Evolutionary conservation across 2,888 invertebrate species (phyloP).

Genomic region (Cactoblastis cactorum): DNA sequence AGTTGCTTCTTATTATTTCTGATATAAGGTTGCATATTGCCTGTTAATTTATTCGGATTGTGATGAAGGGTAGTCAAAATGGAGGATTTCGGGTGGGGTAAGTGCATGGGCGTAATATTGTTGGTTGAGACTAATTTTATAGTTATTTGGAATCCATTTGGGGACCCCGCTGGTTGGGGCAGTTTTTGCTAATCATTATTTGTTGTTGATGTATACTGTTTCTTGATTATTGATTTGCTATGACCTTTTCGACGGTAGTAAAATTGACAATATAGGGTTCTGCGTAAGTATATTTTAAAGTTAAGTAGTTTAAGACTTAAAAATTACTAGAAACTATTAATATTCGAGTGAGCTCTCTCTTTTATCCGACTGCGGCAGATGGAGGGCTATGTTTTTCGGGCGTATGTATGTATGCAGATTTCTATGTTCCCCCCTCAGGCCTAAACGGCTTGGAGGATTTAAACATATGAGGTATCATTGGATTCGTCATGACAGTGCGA

Average conservation of each 20-base stretch:
- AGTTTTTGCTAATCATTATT: slow-evolving; percentile 48
- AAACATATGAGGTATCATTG: too few relatives aligned
- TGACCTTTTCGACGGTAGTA: slow-evolving; percentile 22
- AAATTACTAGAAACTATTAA: too few relatives aligned
- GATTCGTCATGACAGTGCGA: too few relatives aligned
- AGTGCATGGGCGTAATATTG: slow-evolving; percentile 60
- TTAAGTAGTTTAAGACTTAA: too few relatives aligned
- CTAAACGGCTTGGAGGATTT: too few relatives aligned
- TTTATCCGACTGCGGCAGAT: too few relatives aligned
- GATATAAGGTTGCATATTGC: slow-evolving; percentile 24
- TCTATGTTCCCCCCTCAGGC: too few relatives aligned
- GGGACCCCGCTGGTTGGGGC: slow-evolving; percentile 29
- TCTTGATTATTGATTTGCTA: slow-evolving; percentile 30
- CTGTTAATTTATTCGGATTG: slow-evolving; percentile 7
- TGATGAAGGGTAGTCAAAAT: slow-evolving; percentile 18
- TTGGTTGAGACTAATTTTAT: slow-evolving; percentile 56
- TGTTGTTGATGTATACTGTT: slow-evolving; percentile 40
- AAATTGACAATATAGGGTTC: neutral
- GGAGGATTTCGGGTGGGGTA: slow-evolving; percentile 23
- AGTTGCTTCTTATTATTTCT: slow-evolving; percentile 4
- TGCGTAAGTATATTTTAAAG: neutral
- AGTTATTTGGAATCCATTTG: slow-evolving; percentile 59
- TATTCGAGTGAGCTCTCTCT: too few relatives aligned
- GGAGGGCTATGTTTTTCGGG: too few relatives aligned
- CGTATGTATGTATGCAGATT: too few relatives aligned